Base-by-base conservation (phyloP, 30 jellyfish, hydroid and myxozoan genomes). In the Haliclystus octoradiatus region DNA sequence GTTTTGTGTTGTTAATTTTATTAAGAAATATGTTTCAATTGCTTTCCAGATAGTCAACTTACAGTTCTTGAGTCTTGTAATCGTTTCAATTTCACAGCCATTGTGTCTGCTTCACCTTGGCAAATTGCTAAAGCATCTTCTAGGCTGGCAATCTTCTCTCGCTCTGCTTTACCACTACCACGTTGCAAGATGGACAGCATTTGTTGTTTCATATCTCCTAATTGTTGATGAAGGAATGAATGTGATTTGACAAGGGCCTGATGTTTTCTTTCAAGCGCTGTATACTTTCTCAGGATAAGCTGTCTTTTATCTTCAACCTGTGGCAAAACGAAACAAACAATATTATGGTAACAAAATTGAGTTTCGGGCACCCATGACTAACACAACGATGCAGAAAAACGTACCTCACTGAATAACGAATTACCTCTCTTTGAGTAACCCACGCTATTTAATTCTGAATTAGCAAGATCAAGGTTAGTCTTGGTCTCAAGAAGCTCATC, bases 211-310 rank as follows among this genome's bases (percentile, higher is more conserved):
- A 77, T 77, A 30, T 77, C 65, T 61, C 62, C 26, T 22, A 67
- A 46, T 28, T 77, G 80, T 51, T 61, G 64, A 52, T 77, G 68
- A 13, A 74, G 77, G 33, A 60, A 26, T 22, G 68, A 64, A 49
- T 77, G 49, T 0, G 90, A 78, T 27, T 77, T 77, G 50, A 63
- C 76, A 1, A 77, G 81, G 13, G 90, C 67, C 12, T 77, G 76
- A 61, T 66, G 68, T 68, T 72, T 26, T 35, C 50, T 68, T 68
- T 77, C 62, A 76, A 77, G 68, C 24, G 62, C 30, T 13, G 76
- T 78, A 3, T 65, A 73, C 15, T 69, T 47, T 28, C 70, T 33
- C 49, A 66, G 81, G 0, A 78, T 76, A n/a, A 46, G 66, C 30
- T 65, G 66, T 40, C 90, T 33, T 67, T 68, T 68, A 32, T 77